Evolutionary conservation across 2,797 vertebrate genomes (phyloP).

Genomic region (Sylvilagus floridanus): DNA sequence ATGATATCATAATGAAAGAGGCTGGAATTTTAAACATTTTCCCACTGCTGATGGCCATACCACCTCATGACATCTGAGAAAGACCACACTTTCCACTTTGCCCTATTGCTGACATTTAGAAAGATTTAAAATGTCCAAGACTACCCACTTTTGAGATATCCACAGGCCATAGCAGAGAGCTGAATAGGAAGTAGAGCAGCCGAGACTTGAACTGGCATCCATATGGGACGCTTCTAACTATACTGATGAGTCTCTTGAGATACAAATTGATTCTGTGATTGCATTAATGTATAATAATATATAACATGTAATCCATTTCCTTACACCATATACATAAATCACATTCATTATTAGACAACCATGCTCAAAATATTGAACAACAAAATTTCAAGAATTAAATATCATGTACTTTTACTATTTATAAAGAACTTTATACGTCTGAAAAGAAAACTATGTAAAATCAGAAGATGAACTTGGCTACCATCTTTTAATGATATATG

Average conservation of each 20-base stretch:
- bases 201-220: no score
- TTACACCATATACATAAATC: background rate
- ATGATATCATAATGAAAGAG: background rate
- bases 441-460: background rate
- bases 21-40: background rate
- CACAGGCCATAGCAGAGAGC: no score
- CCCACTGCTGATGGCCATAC: background rate
- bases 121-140: background rate
- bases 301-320: background rate
- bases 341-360: background rate
- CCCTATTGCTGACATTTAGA: background rate
- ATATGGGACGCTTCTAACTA: background rate
- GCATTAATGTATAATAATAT: background rate
- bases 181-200: no score
- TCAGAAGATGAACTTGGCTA: background rate
- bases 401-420: constrained; percentile 7
- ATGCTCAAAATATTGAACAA: background rate
- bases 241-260: background rate
- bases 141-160: background rate
- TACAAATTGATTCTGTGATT: background rate
- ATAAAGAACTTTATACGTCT: background rate
- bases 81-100: rapidly evolving
- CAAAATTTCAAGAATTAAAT: background rate
- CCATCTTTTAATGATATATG: background rate
- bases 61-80: background rate